Evolutionary conservation across 2,888 invertebrate species (phyloP).

Genomic region (Argyra leucocephala): DNA sequence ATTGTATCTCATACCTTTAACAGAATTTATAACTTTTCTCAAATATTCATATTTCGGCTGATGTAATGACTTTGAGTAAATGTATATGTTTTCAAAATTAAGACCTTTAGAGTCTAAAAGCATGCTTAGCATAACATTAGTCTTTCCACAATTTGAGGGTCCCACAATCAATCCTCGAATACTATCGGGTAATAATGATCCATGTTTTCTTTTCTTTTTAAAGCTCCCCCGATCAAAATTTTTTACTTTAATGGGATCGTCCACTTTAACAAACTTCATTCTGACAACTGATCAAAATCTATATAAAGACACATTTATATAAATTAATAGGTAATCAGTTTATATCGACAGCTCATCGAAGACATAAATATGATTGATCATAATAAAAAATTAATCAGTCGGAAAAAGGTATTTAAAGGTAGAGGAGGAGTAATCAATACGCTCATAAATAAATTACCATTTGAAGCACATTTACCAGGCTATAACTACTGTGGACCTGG

Average conservation of each 20-base stretch:
- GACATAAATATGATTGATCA: background rate
- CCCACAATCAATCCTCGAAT: constrained; percentile 30
- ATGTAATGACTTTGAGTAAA: constrained; percentile 28
- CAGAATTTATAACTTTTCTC: constrained; percentile 17
- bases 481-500: constrained; percentile 32
- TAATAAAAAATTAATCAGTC: background rate
- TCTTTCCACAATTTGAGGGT: constrained; percentile 37
- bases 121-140: constrained; percentile 30
- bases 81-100: constrained; percentile 34
- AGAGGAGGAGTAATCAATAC: constrained; percentile 20
- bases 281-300: too few relatives aligned
- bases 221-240: background rate
- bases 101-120: constrained; percentile 30
- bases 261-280: constrained; percentile 12
- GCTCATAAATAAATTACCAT: constrained; percentile 24
- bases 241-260: background rate
- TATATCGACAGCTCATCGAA: constrained; percentile 23
- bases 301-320: too few relatives aligned
- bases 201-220: constrained; percentile 22
- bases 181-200: constrained; percentile 28
- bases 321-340: background rate
- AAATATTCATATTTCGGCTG: constrained; percentile 26
- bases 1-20: constrained; percentile 17
- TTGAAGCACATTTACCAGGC: constrained; percentile 26
- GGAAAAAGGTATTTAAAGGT: background rate